Base-by-base conservation (phyloP, 2,888 invertebrate species). In the Nomada fabriciana region DNA sequence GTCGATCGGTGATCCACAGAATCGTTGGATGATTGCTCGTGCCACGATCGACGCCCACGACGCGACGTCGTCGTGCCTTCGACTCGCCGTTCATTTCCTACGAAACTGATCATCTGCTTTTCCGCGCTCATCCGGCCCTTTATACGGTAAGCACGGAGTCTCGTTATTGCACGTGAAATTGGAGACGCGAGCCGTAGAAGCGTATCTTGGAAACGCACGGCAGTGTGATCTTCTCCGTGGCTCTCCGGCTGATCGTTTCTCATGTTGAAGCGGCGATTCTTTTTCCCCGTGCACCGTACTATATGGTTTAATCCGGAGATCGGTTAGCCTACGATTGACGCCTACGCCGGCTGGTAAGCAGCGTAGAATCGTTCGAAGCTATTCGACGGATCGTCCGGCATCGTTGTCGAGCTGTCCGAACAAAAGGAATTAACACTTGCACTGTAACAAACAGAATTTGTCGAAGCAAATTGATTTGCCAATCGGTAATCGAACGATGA, bases 11-110 rank as follows among this genome's bases (percentile, higher is more conserved):
- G 81, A 86, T 83, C 78, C 55, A 25, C 72, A 75, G 69, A 10
- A 81, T 79, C 80, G 60, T 47, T 61, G 71, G 61, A 50, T 60
- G 82, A 86, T 87, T 73, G 67, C 63, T 59, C 74, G 70, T 55
- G 57, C 65, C 76, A 72, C 78, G 77, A 82, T 76, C 80, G 75
- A 77, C 85, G 76, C 85, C 87, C 80, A 87, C 85, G 64, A 80
- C 64, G 61, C 59, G 59, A 60, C 36, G 59, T 29, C 57, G 18
- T 47, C 25, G 67, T 67, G 70, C 57, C 68, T 76, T 79, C 75
- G 50, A 69, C 69, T 57, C 71, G 68, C 70, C 77, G 71, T 60
- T 53, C 42, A 71, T 23, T 69, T 13, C 15, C 70, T 59, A 43
- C 65, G 57, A 73, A 60, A 55, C 43, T 42, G 63, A 65, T 71